Evolutionary conservation across 2,113 vertebrate genomes (phyloP).

Genomic region (Indri indri): DNA sequence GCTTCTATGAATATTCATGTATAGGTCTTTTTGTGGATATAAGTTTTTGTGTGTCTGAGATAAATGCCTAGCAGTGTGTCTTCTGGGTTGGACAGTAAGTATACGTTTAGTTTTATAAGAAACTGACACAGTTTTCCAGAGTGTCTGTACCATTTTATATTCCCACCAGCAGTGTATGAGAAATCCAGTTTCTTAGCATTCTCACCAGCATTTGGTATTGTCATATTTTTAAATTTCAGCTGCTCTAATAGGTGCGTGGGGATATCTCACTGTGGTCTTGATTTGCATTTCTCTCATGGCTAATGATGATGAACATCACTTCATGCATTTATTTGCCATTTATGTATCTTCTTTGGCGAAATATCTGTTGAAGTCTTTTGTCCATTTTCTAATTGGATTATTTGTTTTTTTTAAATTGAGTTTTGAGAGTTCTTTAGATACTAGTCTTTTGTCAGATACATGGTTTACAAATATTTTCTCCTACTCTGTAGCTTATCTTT

Average conservation of each 20-base stretch:
- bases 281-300: slow-evolving; percentile 21
- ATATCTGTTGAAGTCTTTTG: slow-evolving; percentile 6
- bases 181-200: neutral
- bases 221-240: neutral
- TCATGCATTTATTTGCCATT: neutral
- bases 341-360: neutral
- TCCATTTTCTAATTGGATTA: slow-evolving; percentile 11
- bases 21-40: neutral
- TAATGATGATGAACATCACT: slow-evolving; percentile 8
- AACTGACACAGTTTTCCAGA: neutral
- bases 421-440: slow-evolving; percentile 38
- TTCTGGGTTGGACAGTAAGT: neutral
- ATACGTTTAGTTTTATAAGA: neutral
- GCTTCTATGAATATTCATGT: neutral
- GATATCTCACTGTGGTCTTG: neutral
- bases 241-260: neutral
- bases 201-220: neutral
- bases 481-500: neutral
- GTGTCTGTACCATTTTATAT: neutral
- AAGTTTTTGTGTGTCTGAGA: neutral
- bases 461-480: slow-evolving; percentile 15
- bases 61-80: neutral
- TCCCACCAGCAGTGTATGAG: neutral
- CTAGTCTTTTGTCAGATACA: slow-evolving; percentile 14
- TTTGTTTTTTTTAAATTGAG: neutral